Conservation (phyloP, 2,113 vertebrate genomes). For the Ranitomeya imitator region DNA sequence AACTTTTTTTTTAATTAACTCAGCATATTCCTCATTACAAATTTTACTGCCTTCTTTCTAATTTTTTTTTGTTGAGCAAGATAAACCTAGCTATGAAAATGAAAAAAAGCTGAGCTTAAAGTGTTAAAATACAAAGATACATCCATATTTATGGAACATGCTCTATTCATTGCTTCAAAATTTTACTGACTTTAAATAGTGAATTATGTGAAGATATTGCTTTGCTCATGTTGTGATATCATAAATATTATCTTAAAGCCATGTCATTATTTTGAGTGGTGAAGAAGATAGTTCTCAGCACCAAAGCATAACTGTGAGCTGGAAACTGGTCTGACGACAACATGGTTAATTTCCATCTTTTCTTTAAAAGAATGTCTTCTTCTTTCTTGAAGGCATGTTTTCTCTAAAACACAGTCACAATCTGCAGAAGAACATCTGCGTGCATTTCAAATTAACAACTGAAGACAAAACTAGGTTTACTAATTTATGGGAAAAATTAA, state of each 20-base stretch:
- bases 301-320: not conserved
- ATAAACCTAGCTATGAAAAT: not conserved
- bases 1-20: too few species aligned
- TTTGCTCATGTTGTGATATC: not conserved
- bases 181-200: not conserved
- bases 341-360: not conserved
- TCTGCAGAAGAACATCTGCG: constrained; percentile 1
- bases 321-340: too few species aligned
- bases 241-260: not conserved
- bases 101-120: not conserved
- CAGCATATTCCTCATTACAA: too few species aligned
- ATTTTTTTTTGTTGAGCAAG: too few species aligned
- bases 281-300: not conserved
- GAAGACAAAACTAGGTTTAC: not conserved
- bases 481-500: constrained; percentile 21
- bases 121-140: not conserved
- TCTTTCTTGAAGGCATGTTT: not conserved
- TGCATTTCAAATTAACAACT: not conserved
- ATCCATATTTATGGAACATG: not conserved
- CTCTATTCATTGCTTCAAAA: not conserved
- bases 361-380: not conserved
- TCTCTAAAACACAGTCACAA: not conserved
- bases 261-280: not conserved
- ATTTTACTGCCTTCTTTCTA: too few species aligned
- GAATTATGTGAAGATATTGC: not conserved